Base-by-base conservation (phyloP, 2,797 vertebrate genomes). In the Sparidentex hasta region DNA sequence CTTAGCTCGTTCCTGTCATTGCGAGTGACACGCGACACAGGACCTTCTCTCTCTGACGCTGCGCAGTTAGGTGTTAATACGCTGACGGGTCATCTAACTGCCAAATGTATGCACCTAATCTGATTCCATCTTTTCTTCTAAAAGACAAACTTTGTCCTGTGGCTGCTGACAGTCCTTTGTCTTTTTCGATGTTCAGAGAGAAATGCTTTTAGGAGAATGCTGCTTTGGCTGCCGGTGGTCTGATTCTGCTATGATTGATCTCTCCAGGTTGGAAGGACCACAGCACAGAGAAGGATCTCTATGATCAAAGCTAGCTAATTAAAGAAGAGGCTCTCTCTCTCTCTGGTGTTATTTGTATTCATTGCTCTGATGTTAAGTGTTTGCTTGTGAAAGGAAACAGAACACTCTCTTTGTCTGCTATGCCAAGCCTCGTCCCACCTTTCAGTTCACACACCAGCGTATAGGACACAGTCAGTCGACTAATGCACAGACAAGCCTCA, bases 271-370 rank as follows among this genome's bases (percentile, higher is more conserved):
- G 85, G 89, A 87, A 80, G 83, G 91, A 90, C 79, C 74, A 69
- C 20, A 43, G 75, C 74, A 83, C 25, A 62, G 90, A 91, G 82
- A 78, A 91, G 88, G 90, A 90, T 89, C 87, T 88, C 90, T 57
- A 92, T 94, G 94, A 96, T 96, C 94, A 96, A 96, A 96, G 94
- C 93, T 84, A 76, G 80, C 87, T 94, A 94, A 95, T 95, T 95
- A 94, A 95, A 95, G 93, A 92, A 92, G 91, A 88, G 88, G 47
- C 85, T 91, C 87, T 90, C 74, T 78, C 43, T 81, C 76, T 88
- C 81, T 86, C 85, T 83, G 81, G 87, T 93, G 92, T 92, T 88
- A 92, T 94, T 94, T 92, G 85, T 87, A 92, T 94, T 92, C 92
- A 83, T 90, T 82, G 87, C 92, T 94, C 93, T 94, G 94, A 95